A percentile compares a stretch with the other conserved stretches of the same genome.
Evolutionary conservation across 2,888 invertebrate species (phyloP).

Genomic region (Onthophagus sagittarius): DNA sequence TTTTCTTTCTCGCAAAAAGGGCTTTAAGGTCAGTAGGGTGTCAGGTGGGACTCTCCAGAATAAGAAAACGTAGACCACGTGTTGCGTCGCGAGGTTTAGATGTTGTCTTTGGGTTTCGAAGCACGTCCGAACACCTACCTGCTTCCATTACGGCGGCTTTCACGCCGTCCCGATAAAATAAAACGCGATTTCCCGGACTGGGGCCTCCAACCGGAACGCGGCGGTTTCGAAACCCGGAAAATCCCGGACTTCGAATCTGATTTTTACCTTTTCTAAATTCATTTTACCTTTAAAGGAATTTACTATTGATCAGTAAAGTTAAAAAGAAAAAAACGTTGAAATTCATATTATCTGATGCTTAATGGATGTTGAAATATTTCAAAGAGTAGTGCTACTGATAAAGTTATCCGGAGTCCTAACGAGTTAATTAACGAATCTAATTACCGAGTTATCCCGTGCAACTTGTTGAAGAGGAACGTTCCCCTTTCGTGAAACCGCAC

Average conservation of each 20-base stretch:
- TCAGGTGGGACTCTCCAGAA: constrained; percentile 5
- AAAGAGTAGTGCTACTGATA: neutral
- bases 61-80: constrained; percentile 32
- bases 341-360: too few species aligned
- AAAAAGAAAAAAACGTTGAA: too few species aligned
- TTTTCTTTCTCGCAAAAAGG: neutral
- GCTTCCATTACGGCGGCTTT: constrained; percentile 30
- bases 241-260: neutral
- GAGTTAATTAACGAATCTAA: constrained; percentile 9
- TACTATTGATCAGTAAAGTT: too few species aligned
- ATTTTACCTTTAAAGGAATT: neutral
- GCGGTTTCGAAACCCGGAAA: constrained; percentile 5
- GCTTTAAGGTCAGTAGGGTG: neutral
- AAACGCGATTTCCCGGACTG: constrained; percentile 25
- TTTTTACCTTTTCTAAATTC: constrained; percentile 1
- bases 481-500: neutral
- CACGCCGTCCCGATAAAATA: constrained; percentile 31
- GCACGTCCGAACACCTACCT: constrained; percentile 33
- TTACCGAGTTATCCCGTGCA: constrained; percentile 7
- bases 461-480: constrained; percentile 7
- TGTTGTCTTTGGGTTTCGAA: constrained; percentile 30
- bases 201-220: neutral
- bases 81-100: constrained; percentile 30
- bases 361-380: too few species aligned
- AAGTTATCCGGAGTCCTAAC: constrained; percentile 1